Evolutionary conservation across 2,888 invertebrate genomes (phyloP).

Genomic region (Pollenia griseotomentosa): DNA sequence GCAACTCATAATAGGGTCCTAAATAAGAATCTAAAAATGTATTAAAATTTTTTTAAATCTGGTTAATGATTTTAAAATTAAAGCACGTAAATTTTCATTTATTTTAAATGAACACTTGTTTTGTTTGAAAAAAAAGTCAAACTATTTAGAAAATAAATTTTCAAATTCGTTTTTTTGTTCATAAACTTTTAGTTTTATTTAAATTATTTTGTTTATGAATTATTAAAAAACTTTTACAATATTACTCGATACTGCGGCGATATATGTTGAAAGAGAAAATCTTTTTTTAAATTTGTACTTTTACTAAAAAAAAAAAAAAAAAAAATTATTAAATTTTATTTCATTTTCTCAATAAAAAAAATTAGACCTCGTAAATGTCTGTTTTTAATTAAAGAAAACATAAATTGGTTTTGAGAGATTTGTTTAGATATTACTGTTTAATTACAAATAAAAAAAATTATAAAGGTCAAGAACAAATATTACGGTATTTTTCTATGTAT

Average conservation of each 20-base stretch:
- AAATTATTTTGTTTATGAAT: constrained; percentile 18
- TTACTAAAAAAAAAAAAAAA: constrained; percentile 20
- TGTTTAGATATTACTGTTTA: constrained; percentile 27
- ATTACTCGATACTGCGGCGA: constrained; percentile 29
- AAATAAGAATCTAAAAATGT: no score
- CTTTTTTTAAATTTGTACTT: constrained; percentile 64
- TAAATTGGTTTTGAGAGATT: constrained; percentile 34
- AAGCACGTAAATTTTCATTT: no score
- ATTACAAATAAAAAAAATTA: constrained; percentile 43
- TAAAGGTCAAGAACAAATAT: constrained; percentile 57
- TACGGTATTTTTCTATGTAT: constrained; percentile 60
- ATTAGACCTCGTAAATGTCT: background rate
- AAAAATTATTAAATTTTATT: constrained; percentile 26
- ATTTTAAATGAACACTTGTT: no score
- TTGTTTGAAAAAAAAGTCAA: no score
- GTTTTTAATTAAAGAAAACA: constrained; percentile 16
- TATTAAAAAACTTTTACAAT: constrained; percentile 51
- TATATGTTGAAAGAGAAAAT: background rate
- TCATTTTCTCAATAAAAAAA: constrained; percentile 10
- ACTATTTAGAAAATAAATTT: constrained; percentile 20
- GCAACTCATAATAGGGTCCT: no score
- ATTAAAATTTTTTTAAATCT: no score
- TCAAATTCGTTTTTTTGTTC: constrained; percentile 23
- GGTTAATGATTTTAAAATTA: no score
- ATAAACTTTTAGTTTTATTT: constrained; percentile 24